These are phyloP conservation scores for Phalloptychus januarius DNA, from an alignment of 2,797 vertebrate species.

Conservation along the genomic window DNA sequence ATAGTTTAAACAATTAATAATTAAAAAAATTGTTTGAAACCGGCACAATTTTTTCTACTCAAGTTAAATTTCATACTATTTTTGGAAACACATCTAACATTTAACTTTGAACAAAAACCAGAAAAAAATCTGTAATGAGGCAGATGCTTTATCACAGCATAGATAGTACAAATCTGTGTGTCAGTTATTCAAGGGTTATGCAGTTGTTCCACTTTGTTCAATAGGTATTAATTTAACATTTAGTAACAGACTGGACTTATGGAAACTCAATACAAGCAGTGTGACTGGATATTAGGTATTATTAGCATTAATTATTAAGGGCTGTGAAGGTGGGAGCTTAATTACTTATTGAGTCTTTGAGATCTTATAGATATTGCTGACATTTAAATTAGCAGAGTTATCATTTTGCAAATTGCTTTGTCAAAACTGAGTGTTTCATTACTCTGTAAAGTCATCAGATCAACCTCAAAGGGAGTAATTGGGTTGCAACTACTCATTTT, in stretches of 20 bases:
- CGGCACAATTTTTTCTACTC: neutral
- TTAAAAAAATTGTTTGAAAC: neutral
- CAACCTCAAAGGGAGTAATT: neutral
- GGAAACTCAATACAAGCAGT: slow-evolving; percentile 10
- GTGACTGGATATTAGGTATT: slow-evolving; percentile 7
- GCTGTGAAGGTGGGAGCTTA: slow-evolving; percentile 11
- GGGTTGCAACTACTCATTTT: neutral
- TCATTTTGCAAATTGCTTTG: slow-evolving; percentile 4
- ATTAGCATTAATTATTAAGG: slow-evolving; percentile 20
- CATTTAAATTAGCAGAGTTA: slow-evolving; percentile 12
- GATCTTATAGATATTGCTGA: slow-evolving; percentile 9
- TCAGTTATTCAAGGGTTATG: neutral
- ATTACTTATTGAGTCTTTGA: slow-evolving; percentile 22
- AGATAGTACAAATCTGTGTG: neutral
- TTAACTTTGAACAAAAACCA: neutral
- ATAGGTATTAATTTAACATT: slow-evolving; percentile 16
- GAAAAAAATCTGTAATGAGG: neutral
- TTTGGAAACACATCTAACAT: neutral
- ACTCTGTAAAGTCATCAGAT: neutral
- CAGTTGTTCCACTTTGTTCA: neutral
- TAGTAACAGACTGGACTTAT: slow-evolving; percentile 9
- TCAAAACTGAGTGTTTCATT: neutral
- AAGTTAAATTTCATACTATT: neutral
- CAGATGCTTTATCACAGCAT: neutral
- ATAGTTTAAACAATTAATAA: neutral